phyloP scores from a whole-genome alignment of 2,797 vertebrate species.

The Notoglanidium macrostoma region DNA sequence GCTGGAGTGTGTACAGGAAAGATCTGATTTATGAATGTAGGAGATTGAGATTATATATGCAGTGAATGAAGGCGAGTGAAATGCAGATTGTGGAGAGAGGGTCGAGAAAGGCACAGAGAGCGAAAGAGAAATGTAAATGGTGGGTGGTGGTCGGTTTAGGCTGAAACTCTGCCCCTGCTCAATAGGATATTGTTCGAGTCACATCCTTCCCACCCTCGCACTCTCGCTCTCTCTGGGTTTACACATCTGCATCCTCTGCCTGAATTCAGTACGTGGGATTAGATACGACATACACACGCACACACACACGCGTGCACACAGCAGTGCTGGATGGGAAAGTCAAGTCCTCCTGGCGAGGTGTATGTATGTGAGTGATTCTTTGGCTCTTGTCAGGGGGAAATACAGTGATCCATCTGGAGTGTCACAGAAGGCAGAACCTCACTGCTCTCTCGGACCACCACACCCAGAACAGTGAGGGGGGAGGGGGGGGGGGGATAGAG shows the following conservation, averaged over 20 bases:
- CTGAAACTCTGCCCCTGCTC: slow-evolving; percentile 42
- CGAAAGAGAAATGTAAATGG: neutral
- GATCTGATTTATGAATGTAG: neutral
- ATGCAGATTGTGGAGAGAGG: neutral
- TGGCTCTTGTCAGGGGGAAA: slow-evolving; percentile 31
- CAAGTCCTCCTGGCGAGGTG: slow-evolving; percentile 12
- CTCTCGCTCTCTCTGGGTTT: slow-evolving; percentile 60
- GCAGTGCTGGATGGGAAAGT: slow-evolving; percentile 11
- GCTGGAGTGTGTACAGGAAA: neutral
- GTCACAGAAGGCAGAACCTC: slow-evolving; percentile 34
- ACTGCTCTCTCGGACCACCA: slow-evolving; percentile 32
- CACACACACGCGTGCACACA: slow-evolving; percentile 40
- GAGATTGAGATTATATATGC: neutral
- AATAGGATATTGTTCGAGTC: slow-evolving; percentile 77
- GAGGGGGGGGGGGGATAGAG: neutral
- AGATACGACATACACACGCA: slow-evolving; percentile 20
- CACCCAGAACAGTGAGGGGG: slow-evolving; percentile 40
- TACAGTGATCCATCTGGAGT: slow-evolving; percentile 50
- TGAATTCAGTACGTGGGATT: slow-evolving; percentile 54
- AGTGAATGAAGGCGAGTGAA: neutral
- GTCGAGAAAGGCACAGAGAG: neutral
- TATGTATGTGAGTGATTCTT: slow-evolving; percentile 16
- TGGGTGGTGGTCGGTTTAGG: slow-evolving; percentile 25
- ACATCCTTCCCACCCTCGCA: slow-evolving; percentile 66
- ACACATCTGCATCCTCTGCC: slow-evolving; percentile 76